A percentile compares a stretch with the other conserved stretches of the same genome.
Conservation (phyloP, 2,113 vertebrate species). For the Symphodus melops region DNA sequence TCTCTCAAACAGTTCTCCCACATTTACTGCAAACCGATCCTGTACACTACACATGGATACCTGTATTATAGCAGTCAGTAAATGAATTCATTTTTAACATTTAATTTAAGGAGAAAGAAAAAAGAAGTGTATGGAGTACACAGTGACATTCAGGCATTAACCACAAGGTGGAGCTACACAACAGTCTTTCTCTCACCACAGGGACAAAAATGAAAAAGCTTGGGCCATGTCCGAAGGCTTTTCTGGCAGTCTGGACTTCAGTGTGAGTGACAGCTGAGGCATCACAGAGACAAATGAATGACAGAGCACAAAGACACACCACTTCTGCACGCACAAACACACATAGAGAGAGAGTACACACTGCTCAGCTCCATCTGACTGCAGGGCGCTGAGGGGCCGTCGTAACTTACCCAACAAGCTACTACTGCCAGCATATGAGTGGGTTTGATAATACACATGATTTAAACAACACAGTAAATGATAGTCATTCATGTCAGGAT, state of each 20-base stretch:
- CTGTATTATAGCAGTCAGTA: neutral
- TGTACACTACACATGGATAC: neutral
- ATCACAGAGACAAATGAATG: conserved; percentile 26
- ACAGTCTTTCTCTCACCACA: conserved; percentile 11
- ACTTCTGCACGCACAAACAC: conserved; percentile 13
- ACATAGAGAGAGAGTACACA: neutral
- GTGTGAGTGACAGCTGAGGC: conserved; percentile 39
- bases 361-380: conserved; percentile 2
- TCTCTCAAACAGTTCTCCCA: neutral
- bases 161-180: conserved; percentile 76
- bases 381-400: neutral
- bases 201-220: neutral
- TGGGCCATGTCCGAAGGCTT: neutral
- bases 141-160: neutral
- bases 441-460: neutral
- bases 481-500: neutral
- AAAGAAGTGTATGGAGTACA: too few relatives aligned
- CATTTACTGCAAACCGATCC: neutral
- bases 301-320: conserved; percentile 37
- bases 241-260: conserved; percentile 7
- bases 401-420: neutral
- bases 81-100: too few relatives aligned
- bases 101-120: neutral
- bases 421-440: conserved; percentile 4
- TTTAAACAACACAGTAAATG: neutral